phyloP scores from a whole-genome alignment of 2,888 invertebrate genomes.

The Morpho achilles region DNA sequence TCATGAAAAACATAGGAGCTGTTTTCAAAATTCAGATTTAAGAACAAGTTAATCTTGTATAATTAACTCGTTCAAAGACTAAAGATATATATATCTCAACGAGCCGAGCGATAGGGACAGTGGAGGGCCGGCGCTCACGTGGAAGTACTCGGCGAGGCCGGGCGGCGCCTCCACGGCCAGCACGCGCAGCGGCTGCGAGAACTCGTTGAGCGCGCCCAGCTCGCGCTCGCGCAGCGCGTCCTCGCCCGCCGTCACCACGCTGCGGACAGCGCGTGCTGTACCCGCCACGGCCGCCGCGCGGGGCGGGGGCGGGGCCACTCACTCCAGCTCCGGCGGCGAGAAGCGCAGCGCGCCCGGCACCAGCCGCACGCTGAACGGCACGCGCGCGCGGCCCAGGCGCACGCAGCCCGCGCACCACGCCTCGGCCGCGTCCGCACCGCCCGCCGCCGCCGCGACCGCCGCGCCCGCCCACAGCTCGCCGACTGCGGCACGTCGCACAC shows the following conservation, averaged over 20 bases:
- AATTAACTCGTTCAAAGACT: too few species aligned
- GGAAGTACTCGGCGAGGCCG: constrained; percentile 39
- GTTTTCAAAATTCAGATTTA: too few species aligned
- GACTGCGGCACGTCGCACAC: constrained; percentile 34
- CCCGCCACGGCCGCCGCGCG: constrained; percentile 38
- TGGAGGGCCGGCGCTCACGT: constrained; percentile 38
- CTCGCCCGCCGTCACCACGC: constrained; percentile 46
- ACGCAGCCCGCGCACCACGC: constrained; percentile 63
- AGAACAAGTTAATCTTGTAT: too few species aligned
- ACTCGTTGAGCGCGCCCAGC: constrained; percentile 51
- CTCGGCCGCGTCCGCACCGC: constrained; percentile 28
- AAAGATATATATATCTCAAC: too few species aligned
- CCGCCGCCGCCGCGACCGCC: constrained; percentile 25
- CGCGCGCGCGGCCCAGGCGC: constrained; percentile 48
- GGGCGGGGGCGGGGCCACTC: constrained; percentile 34
- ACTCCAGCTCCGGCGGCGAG: constrained; percentile 41
- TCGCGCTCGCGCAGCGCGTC: constrained; percentile 35
- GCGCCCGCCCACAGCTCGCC: constrained; percentile 47
- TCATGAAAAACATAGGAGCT: too few species aligned
- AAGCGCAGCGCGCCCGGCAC: constrained; percentile 47
- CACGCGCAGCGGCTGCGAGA: constrained; percentile 44
- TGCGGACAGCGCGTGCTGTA: constrained; percentile 33
- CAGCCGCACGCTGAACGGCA: constrained; percentile 60
- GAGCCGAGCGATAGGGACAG: background rate
- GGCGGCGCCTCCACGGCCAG: constrained; percentile 36